Base-by-base conservation (phyloP, 2,888 invertebrate genomes). In the Xanthorhoe designata region DNA sequence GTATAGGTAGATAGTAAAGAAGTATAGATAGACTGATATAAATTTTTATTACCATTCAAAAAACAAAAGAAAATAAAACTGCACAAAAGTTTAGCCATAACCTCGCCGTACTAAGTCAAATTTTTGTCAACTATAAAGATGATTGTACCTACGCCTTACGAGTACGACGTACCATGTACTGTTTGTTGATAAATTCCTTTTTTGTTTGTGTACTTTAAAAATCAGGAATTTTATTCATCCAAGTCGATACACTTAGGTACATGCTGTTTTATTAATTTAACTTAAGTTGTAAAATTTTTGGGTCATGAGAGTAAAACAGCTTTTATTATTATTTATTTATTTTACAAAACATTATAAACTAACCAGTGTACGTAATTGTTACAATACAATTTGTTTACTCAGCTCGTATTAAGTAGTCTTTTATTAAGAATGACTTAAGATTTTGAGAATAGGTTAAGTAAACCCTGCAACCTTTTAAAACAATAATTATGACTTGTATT, bases 31-130 rank as follows among this genome's bases (percentile, higher is more conserved):
- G n/a, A n/a, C n/a, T n/a, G n/a, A n/a, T n/a, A n/a, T n/a, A 15
- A 52, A 56, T 19, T 32, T 15, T 55, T 24, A n/a, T 35, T 55
- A 61, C 61, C 59, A 56, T 58, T 50, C 10, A 65, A 68, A 32
- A 60, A n/a, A 17, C 18, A 32, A 15, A 49, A 8, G 9, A 18
- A 53, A 47, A 60, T 29, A 1, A 64, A 51, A 55, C 49, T 29
- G 55, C 13, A 10, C 9, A 38, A n/a, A 7, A 62, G 38, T 38
- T 60, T 38, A 38, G 45, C 45, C 17, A 49, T 54, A 24, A 29
- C 19, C 13, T 53, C 13, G 38, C 2, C 9, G 38, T 42, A 42
- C 10, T 42, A 13, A 42, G 38, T 13, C 38, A 3, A 13, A 42
- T 42, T 42, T 13, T 42, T 38, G 35, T 10, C 9, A 38, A 38